Base-by-base conservation (phyloP, 2,888 invertebrate genomes). In the Leuctra nigra region DNA sequence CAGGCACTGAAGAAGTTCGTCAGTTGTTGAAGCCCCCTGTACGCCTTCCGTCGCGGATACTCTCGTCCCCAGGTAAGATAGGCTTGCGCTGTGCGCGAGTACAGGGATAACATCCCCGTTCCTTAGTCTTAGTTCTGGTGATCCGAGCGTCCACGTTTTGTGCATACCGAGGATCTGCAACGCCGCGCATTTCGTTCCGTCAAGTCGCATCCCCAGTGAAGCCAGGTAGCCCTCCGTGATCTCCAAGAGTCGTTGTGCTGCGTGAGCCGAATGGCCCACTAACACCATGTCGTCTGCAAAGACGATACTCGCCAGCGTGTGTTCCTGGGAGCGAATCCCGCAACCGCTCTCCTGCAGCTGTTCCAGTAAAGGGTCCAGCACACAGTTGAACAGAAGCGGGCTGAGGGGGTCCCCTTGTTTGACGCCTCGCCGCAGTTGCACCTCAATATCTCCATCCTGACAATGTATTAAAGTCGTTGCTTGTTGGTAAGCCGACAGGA, bases 341-440 rank as follows among this genome's bases (percentile, higher is more conserved):
- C 6, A 29, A 29, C 29, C 29, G 29, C 7, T 7, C 29, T 29
- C 7, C 29, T 29, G 7, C 29, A 29, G 29, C 29, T 7, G 11
- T 11, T 29, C 29, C 29, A 64, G 53, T 13, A 64, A 55, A 1
- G 23, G 36, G 23, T 63, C 61, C 29, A 63, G 35, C 1, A 61
- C 59, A 9, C 60, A 11, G 59, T 73, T 72, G 50, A 74, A 73
- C 2, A 71, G 38, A 1, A 69, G 35, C 2, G 70, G 68, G 7
- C 68, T 68, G 14, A 72, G 61, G 35, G 72, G 70, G 61, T 73
- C 70, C 0, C 72, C 72, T 61, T 73, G 73, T 41, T 70, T 68
- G 6, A 73, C 72, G 7, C 29, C 29, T 11, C 29, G 29, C 11
- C 11, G 11, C n/a, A 29, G 29, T 11, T 29, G 7, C 6, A 29